A percentile compares a stretch with the other conserved stretches of the same genome.
These are phyloP conservation scores for Apistogramma diplotaenia DNA, from an alignment of 2,113 vertebrate species.

Conservation along the genomic window DNA sequence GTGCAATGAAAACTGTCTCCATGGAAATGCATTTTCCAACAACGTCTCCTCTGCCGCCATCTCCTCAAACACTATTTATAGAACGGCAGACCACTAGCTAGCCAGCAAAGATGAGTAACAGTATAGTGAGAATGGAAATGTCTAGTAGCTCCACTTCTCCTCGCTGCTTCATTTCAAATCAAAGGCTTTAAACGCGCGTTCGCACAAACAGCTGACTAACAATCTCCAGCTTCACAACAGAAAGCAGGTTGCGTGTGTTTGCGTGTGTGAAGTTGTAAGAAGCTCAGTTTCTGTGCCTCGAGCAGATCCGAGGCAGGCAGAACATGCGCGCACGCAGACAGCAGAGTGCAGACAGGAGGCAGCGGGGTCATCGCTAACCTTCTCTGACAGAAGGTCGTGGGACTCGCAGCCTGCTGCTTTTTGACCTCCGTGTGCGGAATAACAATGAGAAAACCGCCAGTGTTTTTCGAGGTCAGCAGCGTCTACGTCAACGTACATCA, in stretches of 20 bases:
- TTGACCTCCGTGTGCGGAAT: conserved; percentile 26
- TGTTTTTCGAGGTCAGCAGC: background rate
- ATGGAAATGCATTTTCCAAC: conserved; percentile 64
- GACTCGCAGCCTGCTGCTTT: background rate
- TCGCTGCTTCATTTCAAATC: conserved; percentile 19
- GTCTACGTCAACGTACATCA: background rate
- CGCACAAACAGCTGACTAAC: conserved; percentile 39
- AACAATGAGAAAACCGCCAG: conserved; percentile 21
- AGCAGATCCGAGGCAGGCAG: conserved; percentile 14
- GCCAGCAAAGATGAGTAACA: conserved; percentile 53
- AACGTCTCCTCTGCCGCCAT: conserved; percentile 51
- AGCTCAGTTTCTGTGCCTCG: background rate
- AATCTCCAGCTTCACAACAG: background rate
- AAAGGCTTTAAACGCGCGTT: conserved; percentile 32
- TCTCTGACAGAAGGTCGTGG: conserved; percentile 34
- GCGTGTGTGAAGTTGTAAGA: background rate
- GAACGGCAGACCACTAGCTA: conserved; percentile 28
- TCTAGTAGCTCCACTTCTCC: conserved; percentile 36
- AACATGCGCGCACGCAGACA: background rate
- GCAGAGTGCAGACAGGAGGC: background rate
- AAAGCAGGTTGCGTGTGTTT: background rate
- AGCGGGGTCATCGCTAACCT: conserved; percentile 20
- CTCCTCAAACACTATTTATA: conserved; percentile 64
- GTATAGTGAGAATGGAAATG: conserved; percentile 51
- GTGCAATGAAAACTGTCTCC: conserved; percentile 41